Conservation (phyloP, 2,797 vertebrate species). For the Clarias fuscus region DNA sequence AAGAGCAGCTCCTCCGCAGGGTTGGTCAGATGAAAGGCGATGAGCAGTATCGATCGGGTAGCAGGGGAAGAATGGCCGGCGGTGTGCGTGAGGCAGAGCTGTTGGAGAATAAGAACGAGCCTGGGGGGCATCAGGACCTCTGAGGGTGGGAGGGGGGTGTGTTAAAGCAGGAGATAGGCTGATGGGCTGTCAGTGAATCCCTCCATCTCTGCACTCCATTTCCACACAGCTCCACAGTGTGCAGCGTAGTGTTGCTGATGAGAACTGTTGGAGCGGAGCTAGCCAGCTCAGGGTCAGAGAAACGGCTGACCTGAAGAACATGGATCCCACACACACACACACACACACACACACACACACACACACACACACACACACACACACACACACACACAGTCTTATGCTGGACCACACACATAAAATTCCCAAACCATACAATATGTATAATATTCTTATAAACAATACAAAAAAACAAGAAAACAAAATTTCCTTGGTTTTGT, state of each 20-base stretch:
- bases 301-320: slow-evolving; percentile 59
- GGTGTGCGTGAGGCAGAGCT: slow-evolving; percentile 72
- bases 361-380: slow-evolving; percentile 32
- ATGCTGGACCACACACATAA: slow-evolving; percentile 10
- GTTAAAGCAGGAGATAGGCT: slow-evolving; percentile 49
- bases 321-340: slow-evolving; percentile 36
- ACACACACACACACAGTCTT: slow-evolving; percentile 17
- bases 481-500: not conserved
- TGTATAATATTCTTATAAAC: slow-evolving; percentile 15
- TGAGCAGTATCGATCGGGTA: slow-evolving; percentile 77
- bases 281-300: slow-evolving; percentile 62
- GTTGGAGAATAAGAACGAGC: slow-evolving; percentile 73
- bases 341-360: slow-evolving; percentile 25
- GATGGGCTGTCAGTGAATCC: slow-evolving; percentile 68
- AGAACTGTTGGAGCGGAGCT: slow-evolving; percentile 71
- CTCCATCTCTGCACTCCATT: slow-evolving; percentile 63
- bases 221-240: slow-evolving; percentile 51
- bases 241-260: slow-evolving; percentile 71
- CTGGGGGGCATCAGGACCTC: slow-evolving; percentile 54
- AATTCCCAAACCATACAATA: slow-evolving; percentile 23
- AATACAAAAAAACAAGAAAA: not conserved
- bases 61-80: slow-evolving; percentile 60
- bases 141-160: slow-evolving; percentile 50
- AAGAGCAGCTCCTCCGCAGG: slow-evolving; percentile 76
- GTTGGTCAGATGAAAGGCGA: slow-evolving; percentile 82